These are phyloP conservation scores for Rhombomys opimus DNA, from an alignment of 2,113 vertebrate species.

Conservation along the genomic window DNA sequence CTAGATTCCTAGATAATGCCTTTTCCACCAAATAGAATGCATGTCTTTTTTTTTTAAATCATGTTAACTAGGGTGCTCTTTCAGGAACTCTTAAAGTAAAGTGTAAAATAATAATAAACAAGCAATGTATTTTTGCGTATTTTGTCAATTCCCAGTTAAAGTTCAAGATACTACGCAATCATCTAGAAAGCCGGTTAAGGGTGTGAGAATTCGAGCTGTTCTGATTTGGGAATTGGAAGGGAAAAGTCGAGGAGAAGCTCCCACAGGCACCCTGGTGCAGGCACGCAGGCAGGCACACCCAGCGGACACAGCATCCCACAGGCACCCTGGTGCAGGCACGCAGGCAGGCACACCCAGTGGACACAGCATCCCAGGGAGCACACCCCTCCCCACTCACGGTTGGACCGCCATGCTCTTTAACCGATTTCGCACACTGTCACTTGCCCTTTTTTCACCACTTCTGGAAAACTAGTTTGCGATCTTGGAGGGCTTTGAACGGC, in stretches of 20 bases:
- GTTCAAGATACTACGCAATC: slow-evolving; percentile 76
- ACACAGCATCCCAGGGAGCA: background rate
- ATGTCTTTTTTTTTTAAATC: background rate
- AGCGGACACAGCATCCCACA: background rate
- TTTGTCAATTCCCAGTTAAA: slow-evolving; percentile 74
- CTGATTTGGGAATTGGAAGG: slow-evolving; percentile 40
- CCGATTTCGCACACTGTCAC: slow-evolving; percentile 78
- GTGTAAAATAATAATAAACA: background rate
- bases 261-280: background rate
- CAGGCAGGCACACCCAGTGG: background rate
- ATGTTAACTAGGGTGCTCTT: slow-evolving; percentile 61
- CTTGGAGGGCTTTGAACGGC: background rate
- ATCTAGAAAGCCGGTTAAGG: slow-evolving; percentile 72
- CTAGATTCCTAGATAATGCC: slow-evolving; percentile 28
- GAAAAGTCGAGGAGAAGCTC: slow-evolving; percentile 34
- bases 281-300: background rate
- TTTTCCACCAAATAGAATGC: background rate
- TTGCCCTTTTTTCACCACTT: slow-evolving; percentile 61
- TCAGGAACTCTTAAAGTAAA: slow-evolving; percentile 65
- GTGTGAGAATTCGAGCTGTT: slow-evolving; percentile 67
- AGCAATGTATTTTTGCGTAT: slow-evolving; percentile 47
- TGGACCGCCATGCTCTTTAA: slow-evolving; percentile 58
- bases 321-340: background rate
- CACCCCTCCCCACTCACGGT: background rate
- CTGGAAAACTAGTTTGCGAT: slow-evolving; percentile 70